Percentiles rank a stretch among this genome's conserved stretches.
These are phyloP conservation scores for Spatulosminthurus flaviceps DNA, from an alignment of 2,888 invertebrate genomes.

Conservation along the genomic window DNA sequence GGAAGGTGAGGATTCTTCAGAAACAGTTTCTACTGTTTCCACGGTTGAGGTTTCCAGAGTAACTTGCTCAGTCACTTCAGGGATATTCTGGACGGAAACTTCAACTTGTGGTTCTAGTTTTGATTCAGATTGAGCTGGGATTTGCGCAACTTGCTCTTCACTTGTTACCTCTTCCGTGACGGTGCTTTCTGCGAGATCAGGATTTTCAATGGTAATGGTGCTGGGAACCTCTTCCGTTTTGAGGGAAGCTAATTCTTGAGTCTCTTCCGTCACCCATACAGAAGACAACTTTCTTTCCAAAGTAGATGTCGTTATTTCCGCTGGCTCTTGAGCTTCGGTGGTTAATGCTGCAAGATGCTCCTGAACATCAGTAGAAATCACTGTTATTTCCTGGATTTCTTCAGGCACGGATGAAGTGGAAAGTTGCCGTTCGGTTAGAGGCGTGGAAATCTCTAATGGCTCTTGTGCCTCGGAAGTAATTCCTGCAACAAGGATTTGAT, in stretches of 20 bases:
- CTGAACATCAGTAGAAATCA: background rate
- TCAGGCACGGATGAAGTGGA: background rate
- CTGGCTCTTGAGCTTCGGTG: background rate
- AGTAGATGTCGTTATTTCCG: background rate
- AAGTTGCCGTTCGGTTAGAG: background rate
- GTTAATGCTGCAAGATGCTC: too few relatives aligned
- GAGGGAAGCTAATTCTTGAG: background rate
- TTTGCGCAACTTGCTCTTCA: background rate
- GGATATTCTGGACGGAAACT: background rate
- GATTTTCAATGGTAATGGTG: background rate
- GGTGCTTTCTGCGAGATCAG: background rate
- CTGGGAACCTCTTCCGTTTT: background rate
- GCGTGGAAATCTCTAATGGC: background rate
- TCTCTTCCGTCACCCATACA: background rate
- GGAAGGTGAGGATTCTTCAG: too few relatives aligned
- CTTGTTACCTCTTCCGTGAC: background rate
- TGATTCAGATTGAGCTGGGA: background rate
- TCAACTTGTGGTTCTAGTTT: background rate
- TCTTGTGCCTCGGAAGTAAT: background rate
- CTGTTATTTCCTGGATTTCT: background rate
- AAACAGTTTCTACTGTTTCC: too few relatives aligned
- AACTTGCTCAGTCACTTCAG: conserved; percentile 3
- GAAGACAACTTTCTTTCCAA: background rate
- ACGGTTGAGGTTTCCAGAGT: background rate
- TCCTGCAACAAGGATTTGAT: background rate